Evolutionary conservation across 1,140 invertebrate genomes (phyloP).

Genomic region (Cydia fagiglandana): DNA sequence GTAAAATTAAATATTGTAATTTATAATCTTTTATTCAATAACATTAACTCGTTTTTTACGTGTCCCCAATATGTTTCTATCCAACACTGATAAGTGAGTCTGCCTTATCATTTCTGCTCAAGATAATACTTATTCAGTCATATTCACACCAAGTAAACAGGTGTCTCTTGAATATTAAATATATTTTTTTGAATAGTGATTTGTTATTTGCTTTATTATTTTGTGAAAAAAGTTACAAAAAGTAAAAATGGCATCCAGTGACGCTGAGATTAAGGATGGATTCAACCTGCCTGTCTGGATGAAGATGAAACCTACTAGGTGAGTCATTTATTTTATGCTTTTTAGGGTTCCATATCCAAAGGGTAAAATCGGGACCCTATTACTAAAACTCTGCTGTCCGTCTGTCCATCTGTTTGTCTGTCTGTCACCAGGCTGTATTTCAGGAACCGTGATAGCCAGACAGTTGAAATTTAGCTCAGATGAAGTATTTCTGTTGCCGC

Average conservation of each 20-base stretch:
- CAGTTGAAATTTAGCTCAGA: no score
- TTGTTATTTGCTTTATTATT: constrained; percentile 31
- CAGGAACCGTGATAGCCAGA: no score
- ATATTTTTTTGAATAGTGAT: constrained; percentile 33
- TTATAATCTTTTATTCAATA: constrained; percentile 36
- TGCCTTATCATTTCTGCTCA: constrained; percentile 74
- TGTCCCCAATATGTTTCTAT: constrained; percentile 37
- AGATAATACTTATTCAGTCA: constrained; percentile 60
- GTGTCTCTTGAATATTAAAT: constrained; percentile 35
- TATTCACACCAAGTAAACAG: constrained; percentile 26
- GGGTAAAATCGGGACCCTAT: no score
- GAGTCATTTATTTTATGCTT: constrained; percentile 42
- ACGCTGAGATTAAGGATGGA: constrained; percentile 71
- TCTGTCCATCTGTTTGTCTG: no score
- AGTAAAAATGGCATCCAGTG: constrained; percentile 63
- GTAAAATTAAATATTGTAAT: constrained; percentile 44
- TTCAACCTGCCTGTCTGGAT: constrained; percentile 69
- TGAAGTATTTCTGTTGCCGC: no score
- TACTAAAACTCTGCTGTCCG: no score
- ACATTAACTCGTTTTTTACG: constrained; percentile 26
- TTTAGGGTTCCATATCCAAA: not conserved
- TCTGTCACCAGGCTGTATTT: no score
- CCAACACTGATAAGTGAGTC: constrained; percentile 56
- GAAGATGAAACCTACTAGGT: constrained; percentile 70
- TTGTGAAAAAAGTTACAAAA: constrained; percentile 36